Conservation (phyloP, 2,888 invertebrate species). For the Agapostemon virescens region DNA sequence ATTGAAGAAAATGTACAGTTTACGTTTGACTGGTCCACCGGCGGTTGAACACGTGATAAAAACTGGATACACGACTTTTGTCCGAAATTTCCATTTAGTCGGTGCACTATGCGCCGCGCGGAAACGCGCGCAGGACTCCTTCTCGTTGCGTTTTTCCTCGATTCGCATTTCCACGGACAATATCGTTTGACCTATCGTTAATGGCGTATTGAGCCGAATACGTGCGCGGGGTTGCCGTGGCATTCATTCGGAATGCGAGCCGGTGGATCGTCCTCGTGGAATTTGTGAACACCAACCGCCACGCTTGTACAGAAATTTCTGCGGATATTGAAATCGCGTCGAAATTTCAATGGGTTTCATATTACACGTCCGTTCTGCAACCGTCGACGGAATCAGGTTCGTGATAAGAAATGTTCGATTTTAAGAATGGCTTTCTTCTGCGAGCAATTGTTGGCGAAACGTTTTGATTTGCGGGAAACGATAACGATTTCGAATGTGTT, state of each 20-base stretch:
- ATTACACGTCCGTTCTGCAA: neutral
- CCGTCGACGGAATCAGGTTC: neutral
- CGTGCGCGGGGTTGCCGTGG: slow-evolving; percentile 14
- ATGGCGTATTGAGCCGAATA: slow-evolving; percentile 7
- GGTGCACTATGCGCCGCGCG: neutral
- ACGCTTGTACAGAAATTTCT: slow-evolving; percentile 32
- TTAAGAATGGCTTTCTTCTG: neutral
- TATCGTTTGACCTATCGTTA: slow-evolving; percentile 41
- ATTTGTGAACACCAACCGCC: slow-evolving; percentile 24
- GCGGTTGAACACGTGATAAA: too few species aligned
- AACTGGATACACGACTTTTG: too few species aligned
- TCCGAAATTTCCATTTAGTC: too few species aligned
- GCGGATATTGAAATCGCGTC: neutral
- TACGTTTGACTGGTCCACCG: too few species aligned
- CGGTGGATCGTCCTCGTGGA: slow-evolving; percentile 30
- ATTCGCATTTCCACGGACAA: slow-evolving; percentile 24
- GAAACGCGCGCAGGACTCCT: neutral
- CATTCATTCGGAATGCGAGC: slow-evolving; percentile 34
- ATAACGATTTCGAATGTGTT: too few species aligned
- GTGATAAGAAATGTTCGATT: neutral
- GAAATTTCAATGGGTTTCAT: neutral
- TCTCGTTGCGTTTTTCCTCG: slow-evolving; percentile 14
- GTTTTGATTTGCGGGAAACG: neutral
- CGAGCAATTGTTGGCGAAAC: neutral
- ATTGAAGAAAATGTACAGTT: too few species aligned